Percentiles rank a stretch among this genome's conserved stretches.
Evolutionary conservation across 1,140 invertebrate species (phyloP).

Genomic region (Neotoxoptera formosana): DNA sequence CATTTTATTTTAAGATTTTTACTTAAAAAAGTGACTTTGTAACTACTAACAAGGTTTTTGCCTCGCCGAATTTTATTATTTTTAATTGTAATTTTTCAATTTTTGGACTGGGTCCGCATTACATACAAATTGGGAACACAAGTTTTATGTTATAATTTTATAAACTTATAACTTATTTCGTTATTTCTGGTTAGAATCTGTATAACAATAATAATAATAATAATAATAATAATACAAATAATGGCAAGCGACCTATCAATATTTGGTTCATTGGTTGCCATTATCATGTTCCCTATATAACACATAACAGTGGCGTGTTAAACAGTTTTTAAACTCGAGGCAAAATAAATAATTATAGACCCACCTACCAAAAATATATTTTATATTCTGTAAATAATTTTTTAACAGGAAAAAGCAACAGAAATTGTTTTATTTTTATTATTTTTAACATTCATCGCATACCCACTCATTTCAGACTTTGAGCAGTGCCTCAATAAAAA

Average conservation of each 20-base stretch:
- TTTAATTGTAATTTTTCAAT: too few species aligned
- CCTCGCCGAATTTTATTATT: too few species aligned
- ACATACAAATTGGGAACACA: too few species aligned
- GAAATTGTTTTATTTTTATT: not conserved
- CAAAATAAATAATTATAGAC: not conserved
- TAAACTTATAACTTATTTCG: too few species aligned
- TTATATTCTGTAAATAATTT: too few species aligned
- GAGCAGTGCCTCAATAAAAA: not conserved
- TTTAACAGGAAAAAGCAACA: too few species aligned
- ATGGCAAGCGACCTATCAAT: not conserved
- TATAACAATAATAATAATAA: not conserved
- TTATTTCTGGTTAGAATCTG: not conserved
- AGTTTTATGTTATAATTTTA: too few species aligned
- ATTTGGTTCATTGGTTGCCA: not conserved
- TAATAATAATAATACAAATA: not conserved
- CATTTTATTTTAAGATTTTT: too few species aligned
- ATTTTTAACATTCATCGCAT: not conserved
- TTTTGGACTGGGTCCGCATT: too few species aligned
- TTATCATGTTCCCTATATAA: not conserved
- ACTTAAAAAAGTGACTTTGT: too few species aligned
- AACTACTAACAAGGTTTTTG: too few species aligned
- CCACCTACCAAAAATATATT: not conserved
- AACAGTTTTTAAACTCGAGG: not conserved
- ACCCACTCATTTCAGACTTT: not conserved
- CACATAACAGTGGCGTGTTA: not conserved